Evolutionary conservation across 2,113 vertebrate species (phyloP).

Genomic region (Phainopepla nitens): DNA sequence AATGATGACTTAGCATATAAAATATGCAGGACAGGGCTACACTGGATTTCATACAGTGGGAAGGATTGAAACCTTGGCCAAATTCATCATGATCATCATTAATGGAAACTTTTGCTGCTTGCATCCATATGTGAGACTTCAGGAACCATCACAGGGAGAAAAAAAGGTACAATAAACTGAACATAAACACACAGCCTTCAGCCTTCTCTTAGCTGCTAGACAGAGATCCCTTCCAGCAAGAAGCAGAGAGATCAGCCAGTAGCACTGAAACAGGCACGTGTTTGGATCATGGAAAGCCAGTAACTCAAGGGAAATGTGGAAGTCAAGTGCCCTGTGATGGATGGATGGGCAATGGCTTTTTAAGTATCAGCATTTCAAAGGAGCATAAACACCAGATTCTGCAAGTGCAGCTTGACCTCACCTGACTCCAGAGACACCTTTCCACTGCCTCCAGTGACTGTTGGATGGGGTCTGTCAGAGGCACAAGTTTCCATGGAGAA

Average conservation of each 20-base stretch:
- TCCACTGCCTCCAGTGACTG: not conserved
- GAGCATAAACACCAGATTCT: not conserved
- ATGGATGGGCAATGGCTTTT: not conserved
- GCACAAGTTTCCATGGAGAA: not conserved
- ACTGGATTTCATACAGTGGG: not conserved
- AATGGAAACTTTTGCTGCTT: not conserved
- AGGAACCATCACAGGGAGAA: not conserved
- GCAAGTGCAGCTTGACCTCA: slow-evolving; percentile 22
- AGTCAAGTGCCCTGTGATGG: not conserved
- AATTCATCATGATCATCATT: not conserved
- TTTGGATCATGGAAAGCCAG: slow-evolving; percentile 18
- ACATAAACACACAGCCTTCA: not conserved
- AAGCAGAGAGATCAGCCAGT: slow-evolving; percentile 15
- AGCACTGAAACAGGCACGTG: slow-evolving; percentile 8
- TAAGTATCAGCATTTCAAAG: not conserved
- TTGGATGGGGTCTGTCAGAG: slow-evolving; percentile 8
- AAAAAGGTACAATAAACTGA: not conserved
- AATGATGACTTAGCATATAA: not conserved
- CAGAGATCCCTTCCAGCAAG: slow-evolving; percentile 8
- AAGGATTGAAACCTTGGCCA: not conserved
- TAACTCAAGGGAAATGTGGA: not conserved
- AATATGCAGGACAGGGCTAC: not conserved
- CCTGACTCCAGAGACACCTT: slow-evolving; percentile 24
- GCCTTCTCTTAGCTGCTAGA: not conserved
- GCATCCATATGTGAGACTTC: not conserved